A percentile compares a stretch with the other conserved stretches of the same genome.
Conservation (phyloP, 1,140 invertebrate genomes). For the Eufriesea mexicana region DNA sequence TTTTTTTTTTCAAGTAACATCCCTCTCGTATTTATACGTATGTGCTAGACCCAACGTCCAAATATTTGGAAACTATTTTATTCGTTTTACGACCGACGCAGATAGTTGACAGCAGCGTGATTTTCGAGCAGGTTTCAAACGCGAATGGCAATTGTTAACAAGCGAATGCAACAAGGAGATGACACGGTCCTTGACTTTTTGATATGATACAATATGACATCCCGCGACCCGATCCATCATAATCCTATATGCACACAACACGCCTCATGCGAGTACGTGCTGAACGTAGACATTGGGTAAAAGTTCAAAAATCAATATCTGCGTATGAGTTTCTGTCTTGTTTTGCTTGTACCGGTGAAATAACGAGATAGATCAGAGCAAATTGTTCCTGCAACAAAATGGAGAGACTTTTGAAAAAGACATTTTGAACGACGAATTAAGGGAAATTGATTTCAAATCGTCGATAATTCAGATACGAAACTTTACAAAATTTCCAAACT, state of each 20-base stretch:
- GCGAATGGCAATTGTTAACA: background rate
- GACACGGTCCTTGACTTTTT: conserved; percentile 4
- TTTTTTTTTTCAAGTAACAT: background rate
- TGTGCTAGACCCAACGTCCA: background rate
- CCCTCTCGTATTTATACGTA: background rate
- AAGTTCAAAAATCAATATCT: conserved; percentile 16
- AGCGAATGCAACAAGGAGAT: background rate
- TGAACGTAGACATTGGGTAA: background rate
- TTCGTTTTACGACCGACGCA: background rate
- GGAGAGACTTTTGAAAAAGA: no score
- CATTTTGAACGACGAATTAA: no score
- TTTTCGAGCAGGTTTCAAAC: background rate
- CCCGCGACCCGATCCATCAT: conserved; percentile 17
- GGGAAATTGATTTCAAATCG: no score
- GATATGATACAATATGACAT: conserved; percentile 6
- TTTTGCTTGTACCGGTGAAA: background rate
- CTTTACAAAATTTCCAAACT: no score
- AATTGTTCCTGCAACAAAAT: background rate
- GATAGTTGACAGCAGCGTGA: background rate
- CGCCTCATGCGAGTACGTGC: background rate
- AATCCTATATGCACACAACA: background rate
- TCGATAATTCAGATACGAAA: no score
- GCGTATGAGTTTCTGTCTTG: background rate
- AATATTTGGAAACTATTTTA: conserved; percentile 13
- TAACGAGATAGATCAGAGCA: background rate